Percentiles rank a stretch among this genome's conserved stretches.
Evolutionary conservation across 2,113 vertebrate genomes (phyloP).

Genomic region (Salvator merianae): DNA sequence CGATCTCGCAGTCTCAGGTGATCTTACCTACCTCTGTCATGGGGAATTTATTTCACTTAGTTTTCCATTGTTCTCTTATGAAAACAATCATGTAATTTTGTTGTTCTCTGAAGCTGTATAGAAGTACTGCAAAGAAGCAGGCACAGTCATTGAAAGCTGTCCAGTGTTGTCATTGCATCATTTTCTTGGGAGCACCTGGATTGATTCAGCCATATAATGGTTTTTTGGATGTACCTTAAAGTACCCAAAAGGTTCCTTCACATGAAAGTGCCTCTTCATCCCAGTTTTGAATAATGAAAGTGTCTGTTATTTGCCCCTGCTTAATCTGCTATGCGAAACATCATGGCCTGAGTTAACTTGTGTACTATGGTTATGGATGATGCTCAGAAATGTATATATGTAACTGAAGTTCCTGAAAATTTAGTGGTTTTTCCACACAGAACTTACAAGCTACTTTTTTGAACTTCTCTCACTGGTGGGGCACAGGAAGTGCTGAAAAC

Average conservation of each 20-base stretch:
- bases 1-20: constrained; percentile 94
- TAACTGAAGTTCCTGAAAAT: no score
- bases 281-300: neutral
- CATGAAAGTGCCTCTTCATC: neutral
- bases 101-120: neutral
- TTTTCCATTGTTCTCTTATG: fast-evolving
- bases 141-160: neutral
- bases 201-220: neutral
- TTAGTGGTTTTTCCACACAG: neutral
- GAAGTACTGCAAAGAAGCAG: neutral
- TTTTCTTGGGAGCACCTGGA: neutral
- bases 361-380: neutral
- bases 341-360: neutral
- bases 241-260: neutral
- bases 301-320: neutral
- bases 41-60: neutral
- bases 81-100: neutral
- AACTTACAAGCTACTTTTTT: neutral
- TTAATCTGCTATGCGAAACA: neutral
- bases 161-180: neutral
- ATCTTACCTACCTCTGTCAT: constrained; percentile 18
- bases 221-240: neutral
- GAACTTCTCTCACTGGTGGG: neutral
- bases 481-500: neutral
- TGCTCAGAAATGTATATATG: neutral